Base-by-base conservation (phyloP, 2,888 invertebrate species). In the Pelosia muscerda region DNA sequence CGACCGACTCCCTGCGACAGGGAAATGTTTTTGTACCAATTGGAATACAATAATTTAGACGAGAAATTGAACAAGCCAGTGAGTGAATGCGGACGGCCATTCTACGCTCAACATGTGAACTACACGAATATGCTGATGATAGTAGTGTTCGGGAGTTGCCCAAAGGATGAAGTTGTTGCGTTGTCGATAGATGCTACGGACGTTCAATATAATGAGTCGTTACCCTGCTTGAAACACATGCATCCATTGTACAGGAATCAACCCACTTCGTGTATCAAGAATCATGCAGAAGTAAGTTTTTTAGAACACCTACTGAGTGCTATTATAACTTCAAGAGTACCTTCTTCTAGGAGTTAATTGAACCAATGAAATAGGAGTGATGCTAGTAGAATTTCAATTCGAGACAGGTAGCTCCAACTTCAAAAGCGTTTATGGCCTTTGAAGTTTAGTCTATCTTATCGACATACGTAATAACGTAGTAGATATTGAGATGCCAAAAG, bases 1-100 rank as follows among this genome's bases (percentile, higher is more conserved):
- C 95, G 97, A 58, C 97, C 98, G 0, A 97, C 97, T 67, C 97
- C 98, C 6, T 98, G 98, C 88, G 98, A 98, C 88, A 96, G 97
- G 87, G 96, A 97, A 88, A 95, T 96, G 85, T 94, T 89, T 60
- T 87, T 96, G 2, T 96, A 96, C 85, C 93, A 96, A 83, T 84
- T 96, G 28, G 92, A 95, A 22, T 93, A 92, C 74, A 92, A 84
- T 69, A 93, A 90, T 69, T 90, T 91, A 86, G 95, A 92, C 82
- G 95, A 88, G 85, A 96, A 92, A 86, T 88, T 94, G 82, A 95
- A 88, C 90, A 91, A 90, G 63, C 93, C 91, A 1, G 71, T 92
- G 54, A 87, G 87, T 38, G 91, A 93, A 56, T 95, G 95, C 79
- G 88, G 89, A 8, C 84, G 96, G 84, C 96, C 97, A 26, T 98